Conservation (phyloP, 2,888 invertebrate species). For the Onthophagus sagittarius region DNA sequence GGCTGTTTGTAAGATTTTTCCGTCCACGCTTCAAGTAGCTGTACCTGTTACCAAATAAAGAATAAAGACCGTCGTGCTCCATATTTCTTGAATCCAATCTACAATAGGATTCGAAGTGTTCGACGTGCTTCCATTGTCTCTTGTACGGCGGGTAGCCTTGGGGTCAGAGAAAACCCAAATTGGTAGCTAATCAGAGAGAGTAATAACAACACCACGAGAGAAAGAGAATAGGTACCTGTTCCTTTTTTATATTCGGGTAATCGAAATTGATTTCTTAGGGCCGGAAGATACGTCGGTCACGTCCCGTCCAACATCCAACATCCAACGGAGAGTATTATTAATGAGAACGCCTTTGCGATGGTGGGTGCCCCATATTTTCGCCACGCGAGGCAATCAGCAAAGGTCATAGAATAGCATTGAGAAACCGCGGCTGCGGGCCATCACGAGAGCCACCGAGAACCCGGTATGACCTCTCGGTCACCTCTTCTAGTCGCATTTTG, state of each 20-base stretch:
- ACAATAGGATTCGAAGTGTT: background rate
- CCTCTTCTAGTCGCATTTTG: constrained; percentile 1
- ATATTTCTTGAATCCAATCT: background rate
- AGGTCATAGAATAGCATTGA: constrained; percentile 37
- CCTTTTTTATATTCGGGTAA: background rate
- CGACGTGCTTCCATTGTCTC: background rate
- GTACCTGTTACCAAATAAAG: background rate
- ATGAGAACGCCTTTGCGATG: background rate
- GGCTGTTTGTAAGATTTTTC: background rate
- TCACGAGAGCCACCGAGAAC: constrained; percentile 29
- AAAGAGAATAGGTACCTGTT: background rate
- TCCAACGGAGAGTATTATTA: background rate
- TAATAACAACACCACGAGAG: background rate
- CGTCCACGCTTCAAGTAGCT: background rate
- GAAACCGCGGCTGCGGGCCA: constrained; percentile 30
- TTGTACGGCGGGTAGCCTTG: background rate
- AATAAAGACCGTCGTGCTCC: background rate
- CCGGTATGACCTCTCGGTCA: background rate
- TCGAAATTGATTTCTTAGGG: constrained; percentile 9
- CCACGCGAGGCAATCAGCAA: constrained; percentile 32
- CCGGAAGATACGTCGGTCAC: background rate
- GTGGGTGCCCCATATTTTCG: constrained; percentile 30
- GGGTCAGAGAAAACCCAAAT: constrained; percentile 7
- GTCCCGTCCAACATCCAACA: background rate
- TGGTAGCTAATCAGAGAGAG: constrained; percentile 10